phyloP scores from a whole-genome alignment of 2,113 vertebrate species.

The Lontra canadensis region DNA sequence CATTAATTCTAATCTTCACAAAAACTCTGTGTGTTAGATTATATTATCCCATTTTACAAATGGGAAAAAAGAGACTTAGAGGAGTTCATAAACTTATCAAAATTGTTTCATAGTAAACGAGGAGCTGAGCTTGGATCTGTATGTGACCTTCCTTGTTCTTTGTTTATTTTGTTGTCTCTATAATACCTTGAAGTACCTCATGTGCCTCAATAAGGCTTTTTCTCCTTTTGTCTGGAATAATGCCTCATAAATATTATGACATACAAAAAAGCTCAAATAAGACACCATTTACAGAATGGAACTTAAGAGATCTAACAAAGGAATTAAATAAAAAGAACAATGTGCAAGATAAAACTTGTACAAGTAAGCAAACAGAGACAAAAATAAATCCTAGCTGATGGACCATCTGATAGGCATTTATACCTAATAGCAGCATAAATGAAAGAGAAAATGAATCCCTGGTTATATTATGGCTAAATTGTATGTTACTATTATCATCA shows the following conservation, averaged over 20 bases:
- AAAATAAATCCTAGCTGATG: slow-evolving; percentile 4
- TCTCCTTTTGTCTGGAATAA: slow-evolving; percentile 53
- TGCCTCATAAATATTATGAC: slow-evolving; percentile 50
- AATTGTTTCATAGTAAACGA: neutral
- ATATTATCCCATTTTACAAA: slow-evolving; percentile 17
- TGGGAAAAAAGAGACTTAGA: neutral
- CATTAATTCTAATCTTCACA: neutral
- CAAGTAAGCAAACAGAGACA: slow-evolving; percentile 25
- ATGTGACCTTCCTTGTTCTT: neutral
- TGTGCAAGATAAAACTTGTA: neutral
- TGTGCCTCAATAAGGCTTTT: neutral
- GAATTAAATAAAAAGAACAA: neutral
- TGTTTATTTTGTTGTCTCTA: neutral
- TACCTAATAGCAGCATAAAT: slow-evolving; percentile 22
- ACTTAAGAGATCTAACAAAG: slow-evolving; percentile 38
- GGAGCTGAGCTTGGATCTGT: neutral
- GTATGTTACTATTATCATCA: neutral
- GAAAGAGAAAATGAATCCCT: neutral
- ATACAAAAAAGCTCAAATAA: slow-evolving; percentile 11
- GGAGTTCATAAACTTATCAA: neutral
- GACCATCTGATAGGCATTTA: slow-evolving; percentile 3
- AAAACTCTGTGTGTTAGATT: neutral
- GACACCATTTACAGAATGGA: neutral
- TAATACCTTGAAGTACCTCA: neutral
- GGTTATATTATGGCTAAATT: slow-evolving; percentile 8